A percentile compares a stretch with the other conserved stretches of the same genome.
phyloP scores from a whole-genome alignment of 2,113 vertebrate genomes.

The Megaleporinus macrocephalus region DNA sequence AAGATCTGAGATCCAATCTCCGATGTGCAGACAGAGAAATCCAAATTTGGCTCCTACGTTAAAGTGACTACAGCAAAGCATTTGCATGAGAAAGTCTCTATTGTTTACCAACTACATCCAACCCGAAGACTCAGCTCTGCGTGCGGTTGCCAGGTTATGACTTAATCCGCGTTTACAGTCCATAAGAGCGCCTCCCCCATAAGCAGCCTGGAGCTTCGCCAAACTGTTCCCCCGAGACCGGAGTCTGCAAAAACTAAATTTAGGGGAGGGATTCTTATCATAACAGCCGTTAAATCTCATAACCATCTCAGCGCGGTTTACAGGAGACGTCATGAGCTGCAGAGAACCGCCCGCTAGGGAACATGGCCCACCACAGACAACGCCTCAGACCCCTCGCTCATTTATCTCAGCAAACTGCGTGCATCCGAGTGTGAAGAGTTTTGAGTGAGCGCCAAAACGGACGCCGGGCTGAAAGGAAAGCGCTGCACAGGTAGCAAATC shows the following conservation, averaged over 20 bases:
- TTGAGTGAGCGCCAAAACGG: neutral
- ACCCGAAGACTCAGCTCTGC: neutral
- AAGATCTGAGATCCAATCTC: too few species aligned
- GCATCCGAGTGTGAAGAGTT: neutral
- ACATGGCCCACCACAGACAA: neutral
- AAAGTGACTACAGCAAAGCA: too few species aligned
- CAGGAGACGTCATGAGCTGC: too few species aligned
- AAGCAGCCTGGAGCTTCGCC: neutral
- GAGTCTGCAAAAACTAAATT: neutral
- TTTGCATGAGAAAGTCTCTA: neutral
- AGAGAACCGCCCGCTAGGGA: neutral
- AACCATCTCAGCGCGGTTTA: too few species aligned
- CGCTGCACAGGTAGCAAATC: neutral
- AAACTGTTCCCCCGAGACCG: neutral
- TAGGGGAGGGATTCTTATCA: neutral
- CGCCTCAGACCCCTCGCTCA: too few species aligned
- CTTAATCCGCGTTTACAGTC: neutral
- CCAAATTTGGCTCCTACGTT: too few species aligned
- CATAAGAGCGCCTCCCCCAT: neutral
- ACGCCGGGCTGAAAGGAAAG: too few species aligned
- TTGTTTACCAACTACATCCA: neutral
- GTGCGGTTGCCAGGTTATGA: neutral
- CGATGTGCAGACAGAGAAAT: too few species aligned
- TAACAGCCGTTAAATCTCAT: neutral
- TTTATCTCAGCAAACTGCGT: neutral